Base-by-base conservation (phyloP, 1,140 invertebrate species). In the Schlechtendalia chinensis region DNA sequence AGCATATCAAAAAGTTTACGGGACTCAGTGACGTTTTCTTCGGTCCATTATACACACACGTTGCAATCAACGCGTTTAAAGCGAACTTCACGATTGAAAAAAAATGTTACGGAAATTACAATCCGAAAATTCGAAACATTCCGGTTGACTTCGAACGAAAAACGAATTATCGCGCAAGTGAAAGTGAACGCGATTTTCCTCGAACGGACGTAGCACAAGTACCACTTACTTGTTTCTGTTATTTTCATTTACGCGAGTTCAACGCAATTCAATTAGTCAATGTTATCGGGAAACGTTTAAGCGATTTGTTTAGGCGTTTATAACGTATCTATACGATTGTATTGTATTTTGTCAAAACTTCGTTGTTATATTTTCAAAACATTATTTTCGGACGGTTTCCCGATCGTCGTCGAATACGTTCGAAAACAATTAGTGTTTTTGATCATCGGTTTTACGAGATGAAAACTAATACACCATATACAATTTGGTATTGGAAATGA, bases 71-170 rank as follows among this genome's bases (percentile, higher is more conserved):
- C 59, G 27, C 59, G 24, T 61, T 27, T 17, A 61, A 61, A 17
- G 24, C 27, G 59, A 16, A 8, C 32, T 65, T 65, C 19, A 65
- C 17, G 61, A 29, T 27, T 65, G 27, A 65, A 65, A 65, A 65
- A 65, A 65, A 65, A 19, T 27, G 27, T 27, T 29, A 29, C 61
- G 29, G 27, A 65, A 65, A 17, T 32, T 32, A 65, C 32, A 27
- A 65, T n/a, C 61, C 19, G 61, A 32, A 65, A 27, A 65, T 65
- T 65, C 29, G 10, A 65, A 65, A 65, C 17, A 29, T 65, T 65
- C 61, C 19, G 29, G 27, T 65, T 17, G 19, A 29, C 29, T 65
- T 19, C 19, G 61, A 65, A n/a, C 59, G 61, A 65, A 65, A 65
- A 65, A 32, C 29, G 61, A 11, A 39, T 65, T 65, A 65, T 27